Percentiles rank a stretch among this genome's conserved stretches.
These are phyloP conservation scores for Megaceryle torquata DNA, from an alignment of 2,113 vertebrate genomes.

Conservation along the genomic window DNA sequence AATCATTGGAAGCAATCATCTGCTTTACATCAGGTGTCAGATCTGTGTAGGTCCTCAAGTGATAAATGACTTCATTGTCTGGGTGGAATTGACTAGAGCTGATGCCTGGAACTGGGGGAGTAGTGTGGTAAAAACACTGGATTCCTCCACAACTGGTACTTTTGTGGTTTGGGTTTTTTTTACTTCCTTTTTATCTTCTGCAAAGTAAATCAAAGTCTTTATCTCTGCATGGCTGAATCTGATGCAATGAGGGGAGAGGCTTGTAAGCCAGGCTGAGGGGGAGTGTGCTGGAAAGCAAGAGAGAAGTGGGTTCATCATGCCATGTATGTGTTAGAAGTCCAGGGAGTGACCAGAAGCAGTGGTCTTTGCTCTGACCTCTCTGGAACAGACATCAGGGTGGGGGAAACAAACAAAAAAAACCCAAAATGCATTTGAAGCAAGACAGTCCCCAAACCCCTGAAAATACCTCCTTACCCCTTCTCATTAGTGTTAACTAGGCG, in stretches of 20 bases:
- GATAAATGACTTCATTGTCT: slow-evolving; percentile 76
- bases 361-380: background rate
- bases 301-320: background rate
- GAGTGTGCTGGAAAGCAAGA: background rate
- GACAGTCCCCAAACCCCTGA: background rate
- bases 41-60: slow-evolving; percentile 14
- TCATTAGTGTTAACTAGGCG: background rate
- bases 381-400: background rate
- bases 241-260: background rate
- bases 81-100: slow-evolving; percentile 21
- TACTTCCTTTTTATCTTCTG: background rate
- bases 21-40: slow-evolving; percentile 61
- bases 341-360: background rate
- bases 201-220: background rate
- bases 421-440: background rate
- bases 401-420: background rate
- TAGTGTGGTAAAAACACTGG: background rate
- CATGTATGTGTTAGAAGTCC: background rate
- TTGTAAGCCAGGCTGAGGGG: background rate
- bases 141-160: background rate
- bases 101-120: background rate
- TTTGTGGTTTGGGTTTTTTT: background rate
- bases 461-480: background rate
- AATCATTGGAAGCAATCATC: slow-evolving; percentile 78
- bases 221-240: background rate